A percentile compares a stretch with the other conserved stretches of the same genome.
phyloP scores from a whole-genome alignment of 2,797 vertebrate genomes.

The Hirundo rustica region DNA sequence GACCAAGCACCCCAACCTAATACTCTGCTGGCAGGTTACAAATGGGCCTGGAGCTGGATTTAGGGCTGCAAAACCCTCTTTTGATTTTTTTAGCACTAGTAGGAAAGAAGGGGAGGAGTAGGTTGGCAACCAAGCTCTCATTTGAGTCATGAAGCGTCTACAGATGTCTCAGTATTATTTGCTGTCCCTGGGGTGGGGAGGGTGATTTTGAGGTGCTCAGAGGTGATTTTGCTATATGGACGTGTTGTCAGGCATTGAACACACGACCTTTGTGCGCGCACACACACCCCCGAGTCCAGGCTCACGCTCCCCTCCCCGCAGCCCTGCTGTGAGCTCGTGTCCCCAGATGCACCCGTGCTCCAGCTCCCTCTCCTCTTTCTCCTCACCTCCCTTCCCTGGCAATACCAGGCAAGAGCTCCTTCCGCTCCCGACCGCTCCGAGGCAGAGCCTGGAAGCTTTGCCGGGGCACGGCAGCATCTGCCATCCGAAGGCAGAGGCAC shows the following conservation, averaged over 20 bases:
- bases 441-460: background rate
- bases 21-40: background rate
- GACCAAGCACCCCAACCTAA: background rate
- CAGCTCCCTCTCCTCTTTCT: background rate
- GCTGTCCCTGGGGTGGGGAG: background rate
- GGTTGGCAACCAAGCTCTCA: background rate
- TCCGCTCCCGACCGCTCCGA: accelerated
- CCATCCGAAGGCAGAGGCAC: background rate
- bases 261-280: background rate
- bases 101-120: background rate
- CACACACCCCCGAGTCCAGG: accelerated
- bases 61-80: background rate
- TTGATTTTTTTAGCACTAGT: background rate
- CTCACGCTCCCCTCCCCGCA: accelerated
- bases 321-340: background rate
- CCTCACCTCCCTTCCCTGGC: background rate
- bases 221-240: background rate
- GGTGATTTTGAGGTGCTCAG: background rate
- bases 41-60: background rate
- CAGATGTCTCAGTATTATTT: background rate
- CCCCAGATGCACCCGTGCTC: background rate
- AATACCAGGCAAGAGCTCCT: background rate
- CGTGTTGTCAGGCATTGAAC: accelerated
- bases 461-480: background rate
- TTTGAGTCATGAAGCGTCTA: background rate